A percentile compares a stretch with the other conserved stretches of the same genome.
phyloP scores from a whole-genome alignment of 2,113 vertebrate species.

The Isichthys henryi region DNA sequence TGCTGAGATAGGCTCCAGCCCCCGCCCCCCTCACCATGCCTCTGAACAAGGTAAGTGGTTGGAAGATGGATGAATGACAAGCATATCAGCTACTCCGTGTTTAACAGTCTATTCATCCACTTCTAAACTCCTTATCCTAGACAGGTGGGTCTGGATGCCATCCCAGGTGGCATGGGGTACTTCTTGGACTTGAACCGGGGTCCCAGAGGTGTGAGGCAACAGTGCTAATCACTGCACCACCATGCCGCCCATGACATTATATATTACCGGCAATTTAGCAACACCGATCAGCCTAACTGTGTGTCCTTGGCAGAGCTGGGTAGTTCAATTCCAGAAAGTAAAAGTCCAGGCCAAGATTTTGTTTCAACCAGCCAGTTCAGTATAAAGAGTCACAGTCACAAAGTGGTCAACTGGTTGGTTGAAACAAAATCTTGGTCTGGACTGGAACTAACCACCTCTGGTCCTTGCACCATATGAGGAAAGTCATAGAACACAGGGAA shows the following conservation, averaged over 20 bases:
- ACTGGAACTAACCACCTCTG: too few species aligned
- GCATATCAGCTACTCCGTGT: neutral
- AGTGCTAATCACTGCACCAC: too few species aligned
- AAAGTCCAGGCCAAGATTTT: too few species aligned
- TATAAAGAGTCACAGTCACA: too few species aligned
- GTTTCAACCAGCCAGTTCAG: too few species aligned
- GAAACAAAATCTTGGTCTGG: neutral
- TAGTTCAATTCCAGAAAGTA: too few species aligned
- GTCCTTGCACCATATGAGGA: neutral
- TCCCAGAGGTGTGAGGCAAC: too few species aligned
- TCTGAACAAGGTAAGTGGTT: neutral
- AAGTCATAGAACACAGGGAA: neutral
- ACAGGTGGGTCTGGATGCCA: neutral
- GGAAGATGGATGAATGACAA: neutral
- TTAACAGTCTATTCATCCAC: neutral
- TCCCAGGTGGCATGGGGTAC: neutral
- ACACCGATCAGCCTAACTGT: too few species aligned
- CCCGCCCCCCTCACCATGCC: neutral
- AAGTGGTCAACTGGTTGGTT: too few species aligned
- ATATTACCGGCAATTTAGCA: neutral
- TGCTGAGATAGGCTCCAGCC: neutral
- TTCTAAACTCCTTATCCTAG: neutral
- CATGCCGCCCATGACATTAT: neutral
- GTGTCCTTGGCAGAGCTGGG: too few species aligned
- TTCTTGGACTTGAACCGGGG: too few species aligned